Percentiles rank a stretch among this genome's conserved stretches.
These are phyloP conservation scores for Drosophila pruinosa DNA, from an alignment of 1,140 invertebrate genomes.

Conservation along the genomic window DNA sequence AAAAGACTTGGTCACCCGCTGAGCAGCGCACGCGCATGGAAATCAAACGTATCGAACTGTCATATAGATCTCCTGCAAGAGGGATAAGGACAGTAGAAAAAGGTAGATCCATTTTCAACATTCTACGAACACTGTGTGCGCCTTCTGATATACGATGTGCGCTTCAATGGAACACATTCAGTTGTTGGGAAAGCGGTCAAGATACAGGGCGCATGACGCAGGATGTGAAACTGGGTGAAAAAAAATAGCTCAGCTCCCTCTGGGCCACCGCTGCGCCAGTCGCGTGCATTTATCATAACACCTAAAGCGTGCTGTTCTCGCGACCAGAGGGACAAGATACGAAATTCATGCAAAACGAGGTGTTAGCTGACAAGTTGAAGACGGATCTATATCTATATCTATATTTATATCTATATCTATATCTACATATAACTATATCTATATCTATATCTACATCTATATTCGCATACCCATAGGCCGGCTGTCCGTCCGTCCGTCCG, in stretches of 20 bases:
- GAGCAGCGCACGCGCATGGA: constrained; percentile 66
- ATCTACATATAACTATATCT: too few species aligned
- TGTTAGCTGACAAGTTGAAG: too few species aligned
- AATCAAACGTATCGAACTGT: constrained; percentile 3
- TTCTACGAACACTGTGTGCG: constrained; percentile 58
- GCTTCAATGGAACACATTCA: constrained; percentile 61
- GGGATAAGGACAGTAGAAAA: neutral
- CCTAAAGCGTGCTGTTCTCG: constrained; percentile 35
- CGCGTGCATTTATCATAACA: constrained; percentile 54
- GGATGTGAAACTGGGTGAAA: constrained; percentile 14
- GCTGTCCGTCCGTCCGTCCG: too few species aligned
- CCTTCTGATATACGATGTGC: constrained; percentile 61
- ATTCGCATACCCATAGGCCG: too few species aligned
- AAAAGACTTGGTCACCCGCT: constrained; percentile 44
- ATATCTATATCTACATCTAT: too few species aligned
- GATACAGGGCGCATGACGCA: neutral
- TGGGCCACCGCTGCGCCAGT: constrained; percentile 49
- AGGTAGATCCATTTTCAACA: constrained; percentile 21
- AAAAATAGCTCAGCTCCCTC: constrained; percentile 30
- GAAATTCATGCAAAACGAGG: neutral
- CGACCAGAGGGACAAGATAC: constrained; percentile 13
- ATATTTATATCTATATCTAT: too few species aligned
- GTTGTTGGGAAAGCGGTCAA: neutral
- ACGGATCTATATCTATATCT: too few species aligned
- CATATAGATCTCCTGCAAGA: neutral